Evolutionary conservation across 2,888 invertebrate species (phyloP), one percentile per base, ranked within the genome.

Genomic region (Pemphredon lugubris): DNA sequence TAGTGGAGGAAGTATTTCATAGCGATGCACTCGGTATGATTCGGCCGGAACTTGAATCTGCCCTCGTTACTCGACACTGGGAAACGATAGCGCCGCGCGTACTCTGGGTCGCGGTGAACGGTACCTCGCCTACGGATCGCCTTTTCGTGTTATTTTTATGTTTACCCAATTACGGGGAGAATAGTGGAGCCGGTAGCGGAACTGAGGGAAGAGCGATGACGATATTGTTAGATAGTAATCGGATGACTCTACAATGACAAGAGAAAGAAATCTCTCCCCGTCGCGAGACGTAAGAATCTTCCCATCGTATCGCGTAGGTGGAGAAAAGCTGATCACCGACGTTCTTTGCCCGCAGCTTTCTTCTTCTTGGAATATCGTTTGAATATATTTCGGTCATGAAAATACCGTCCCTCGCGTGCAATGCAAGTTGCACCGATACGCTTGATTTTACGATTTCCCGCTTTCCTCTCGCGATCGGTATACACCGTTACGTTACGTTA

Each of bases 101-200:
- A 60, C 39, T 39, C 47, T 48, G 51, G 42, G 20, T 18, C 58
- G 39, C 16, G 34, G 5, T 50, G 16, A 39, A 42, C 57, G 26
- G 30, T 50, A 23, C n/a, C n/a, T n/a, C n/a, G n/a, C n/a, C n/a
- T n/a, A n/a, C n/a, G 54, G 63, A 61, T 51, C 47, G 67, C 58
- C 42, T 44, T 63, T 64, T 72, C 57, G 65, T 70, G 76, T 73
- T 76, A 79, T 73, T 76, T 79, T 63, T 67, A 39, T 54, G 73
- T 76, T 79, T 73, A 70, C 54, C 70, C 76, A 79, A 79, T 79
- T 79, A 79, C 70, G 40, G 13, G 53, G 13, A 39, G 53, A 54
- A 34, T 40, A 40, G 73, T 59, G 69, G 68, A 75, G 65, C 53
- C 53, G 42, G 64, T 48, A 67, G 55, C 45, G 60, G 55, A 65